These are phyloP conservation scores for Eublepharis macularius DNA, from an alignment of 2,113 vertebrate species.

Conservation along the genomic window DNA sequence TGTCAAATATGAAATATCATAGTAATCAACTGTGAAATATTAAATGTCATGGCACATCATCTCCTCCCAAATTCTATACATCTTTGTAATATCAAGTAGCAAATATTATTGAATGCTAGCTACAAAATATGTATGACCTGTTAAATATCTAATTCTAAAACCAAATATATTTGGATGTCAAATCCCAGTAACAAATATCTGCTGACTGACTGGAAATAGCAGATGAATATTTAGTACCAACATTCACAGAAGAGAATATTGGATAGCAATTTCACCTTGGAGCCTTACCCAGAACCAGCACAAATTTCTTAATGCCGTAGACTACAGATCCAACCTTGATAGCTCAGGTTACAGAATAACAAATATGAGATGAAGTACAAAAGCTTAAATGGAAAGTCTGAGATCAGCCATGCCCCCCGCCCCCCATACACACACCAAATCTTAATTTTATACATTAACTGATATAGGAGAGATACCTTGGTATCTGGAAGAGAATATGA, in stretches of 20 bases:
- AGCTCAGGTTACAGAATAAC: too few species aligned
- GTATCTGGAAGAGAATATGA: conserved; percentile 44
- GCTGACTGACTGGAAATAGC: not conserved
- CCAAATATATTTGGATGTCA: not conserved
- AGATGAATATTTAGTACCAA: not conserved
- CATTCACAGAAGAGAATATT: not conserved
- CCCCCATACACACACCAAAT: not conserved
- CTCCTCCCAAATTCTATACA: not conserved
- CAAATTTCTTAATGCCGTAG: not conserved
- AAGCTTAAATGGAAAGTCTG: not conserved
- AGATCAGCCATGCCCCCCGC: not conserved
- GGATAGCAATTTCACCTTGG: not conserved
- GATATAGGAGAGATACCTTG: conserved; percentile 32
- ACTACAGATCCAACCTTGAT: not conserved
- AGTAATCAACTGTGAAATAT: not conserved
- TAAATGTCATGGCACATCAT: not conserved
- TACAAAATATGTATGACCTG: not conserved
- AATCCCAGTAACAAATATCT: not conserved
- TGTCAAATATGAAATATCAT: too few species aligned
- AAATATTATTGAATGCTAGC: not conserved
- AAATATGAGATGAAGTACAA: not conserved
- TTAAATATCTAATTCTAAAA: not conserved
- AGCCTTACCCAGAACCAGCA: too few species aligned
- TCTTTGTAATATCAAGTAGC: not conserved
- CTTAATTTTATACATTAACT: not conserved